phyloP scores from a whole-genome alignment of 2,888 invertebrate genomes.

The Zelleria hepariella region DNA sequence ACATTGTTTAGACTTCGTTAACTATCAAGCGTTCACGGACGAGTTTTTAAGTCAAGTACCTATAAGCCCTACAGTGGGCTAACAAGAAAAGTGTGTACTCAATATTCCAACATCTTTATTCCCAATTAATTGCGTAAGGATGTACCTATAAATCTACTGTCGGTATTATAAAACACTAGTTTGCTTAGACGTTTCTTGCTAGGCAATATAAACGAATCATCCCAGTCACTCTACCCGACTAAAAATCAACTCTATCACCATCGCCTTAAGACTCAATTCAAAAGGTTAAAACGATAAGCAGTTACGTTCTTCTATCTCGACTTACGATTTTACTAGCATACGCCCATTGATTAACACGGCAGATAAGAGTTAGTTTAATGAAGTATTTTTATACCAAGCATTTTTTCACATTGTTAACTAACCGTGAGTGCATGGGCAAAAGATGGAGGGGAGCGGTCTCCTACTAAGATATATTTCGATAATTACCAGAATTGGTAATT shows the following conservation, averaged over 20 bases:
- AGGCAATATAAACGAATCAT: slow-evolving; percentile 18
- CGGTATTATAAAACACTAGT: slow-evolving; percentile 46
- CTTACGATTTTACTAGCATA: slow-evolving; percentile 17
- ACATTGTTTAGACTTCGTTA: background rate
- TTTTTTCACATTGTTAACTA: slow-evolving; percentile 60
- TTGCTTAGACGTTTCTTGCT: slow-evolving; percentile 35
- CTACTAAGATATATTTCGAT: too few species aligned
- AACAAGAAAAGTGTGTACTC: slow-evolving; percentile 15
- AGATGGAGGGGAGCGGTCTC: background rate
- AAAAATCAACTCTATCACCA: slow-evolving; percentile 16
- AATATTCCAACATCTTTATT: slow-evolving; percentile 47
- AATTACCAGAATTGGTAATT: too few species aligned
- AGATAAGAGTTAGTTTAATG: slow-evolving; percentile 60
- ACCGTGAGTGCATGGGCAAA: slow-evolving; percentile 26
- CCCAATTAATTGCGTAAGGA: slow-evolving; percentile 48
- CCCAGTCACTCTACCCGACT: background rate
- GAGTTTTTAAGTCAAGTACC: background rate
- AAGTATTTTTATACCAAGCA: slow-evolving; percentile 58
- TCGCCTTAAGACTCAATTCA: slow-evolving; percentile 9
- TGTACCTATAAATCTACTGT: slow-evolving; percentile 52
- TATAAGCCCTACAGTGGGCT: background rate
- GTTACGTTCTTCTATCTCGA: background rate
- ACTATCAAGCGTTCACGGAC: background rate
- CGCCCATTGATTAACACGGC: slow-evolving; percentile 61
- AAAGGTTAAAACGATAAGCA: slow-evolving; percentile 6